A percentile compares a stretch with the other conserved stretches of the same genome.
phyloP scores from a whole-genome alignment of 2,113 vertebrate species.

The Equus quagga region DNA sequence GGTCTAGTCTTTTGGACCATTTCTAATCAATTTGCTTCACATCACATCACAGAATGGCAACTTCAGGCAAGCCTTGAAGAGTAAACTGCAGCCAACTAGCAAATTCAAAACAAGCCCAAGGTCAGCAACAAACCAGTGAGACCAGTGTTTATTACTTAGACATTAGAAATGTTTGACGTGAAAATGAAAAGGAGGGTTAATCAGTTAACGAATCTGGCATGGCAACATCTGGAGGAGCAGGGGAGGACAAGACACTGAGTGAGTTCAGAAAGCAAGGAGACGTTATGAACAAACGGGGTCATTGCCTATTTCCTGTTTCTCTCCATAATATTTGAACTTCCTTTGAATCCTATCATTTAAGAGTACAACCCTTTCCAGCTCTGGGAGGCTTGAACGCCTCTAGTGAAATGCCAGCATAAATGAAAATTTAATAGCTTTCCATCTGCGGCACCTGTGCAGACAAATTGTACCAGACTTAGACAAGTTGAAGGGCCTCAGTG shows the following conservation, averaged over 20 bases:
- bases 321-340: slow-evolving; percentile 18
- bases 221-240: not conserved
- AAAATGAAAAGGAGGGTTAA: slow-evolving; percentile 18
- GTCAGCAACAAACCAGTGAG: not conserved
- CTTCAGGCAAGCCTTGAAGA: not conserved
- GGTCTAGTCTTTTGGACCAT: not conserved
- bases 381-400: not conserved
- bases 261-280: not conserved
- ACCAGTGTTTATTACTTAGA: not conserved
- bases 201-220: not conserved
- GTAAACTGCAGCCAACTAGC: not conserved
- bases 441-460: slow-evolving; percentile 18
- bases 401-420: slow-evolving; percentile 65
- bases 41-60: not conserved
- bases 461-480: slow-evolving; percentile 41
- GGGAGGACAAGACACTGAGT: not conserved
- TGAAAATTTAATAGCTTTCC: slow-evolving; percentile 70
- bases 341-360: not conserved
- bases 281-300: not conserved
- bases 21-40: not conserved
- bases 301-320: not conserved
- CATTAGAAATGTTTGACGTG: not conserved
- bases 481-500: not conserved
- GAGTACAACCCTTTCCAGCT: slow-evolving; percentile 10
- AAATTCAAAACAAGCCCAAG: slow-evolving; percentile 10